Evolutionary conservation across 37 sponge, comb jelly and placozoan species (phyloP).

Genomic region (Theonella swinhoei): DNA sequence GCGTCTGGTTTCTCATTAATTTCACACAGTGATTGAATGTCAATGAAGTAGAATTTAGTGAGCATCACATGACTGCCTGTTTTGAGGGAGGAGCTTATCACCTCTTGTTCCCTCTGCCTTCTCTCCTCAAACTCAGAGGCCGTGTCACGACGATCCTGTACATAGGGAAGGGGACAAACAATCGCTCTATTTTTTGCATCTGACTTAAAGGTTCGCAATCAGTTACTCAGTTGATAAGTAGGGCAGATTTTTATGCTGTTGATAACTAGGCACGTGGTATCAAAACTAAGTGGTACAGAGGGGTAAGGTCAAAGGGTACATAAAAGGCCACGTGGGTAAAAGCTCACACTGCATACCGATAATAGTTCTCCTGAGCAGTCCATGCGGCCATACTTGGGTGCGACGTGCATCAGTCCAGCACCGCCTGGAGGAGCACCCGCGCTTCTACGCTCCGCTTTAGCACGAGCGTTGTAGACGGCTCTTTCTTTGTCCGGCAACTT

Average conservation of each 20-base stretch:
- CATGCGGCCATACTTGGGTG: constrained; percentile 28
- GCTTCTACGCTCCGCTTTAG: constrained; percentile 64
- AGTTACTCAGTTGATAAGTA: no score
- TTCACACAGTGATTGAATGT: constrained; percentile 72
- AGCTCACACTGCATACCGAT: constrained; percentile 52
- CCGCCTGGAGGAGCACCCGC: neutral
- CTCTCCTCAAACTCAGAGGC: constrained; percentile 31
- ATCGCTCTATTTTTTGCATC: no score
- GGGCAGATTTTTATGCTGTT: no score
- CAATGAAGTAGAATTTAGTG: constrained; percentile 69
- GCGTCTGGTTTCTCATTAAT: constrained; percentile 25
- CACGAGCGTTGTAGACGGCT: constrained; percentile 39
- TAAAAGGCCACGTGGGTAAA: neutral
- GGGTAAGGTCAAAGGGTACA: neutral
- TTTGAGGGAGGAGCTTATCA: neutral
- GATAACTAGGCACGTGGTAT: no score
- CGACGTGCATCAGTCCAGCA: neutral
- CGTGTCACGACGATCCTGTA: neutral
- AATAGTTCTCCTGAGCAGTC: constrained; percentile 63
- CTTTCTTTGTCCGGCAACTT: constrained; percentile 59
- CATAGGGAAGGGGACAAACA: neutral
- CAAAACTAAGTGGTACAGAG: neutral
- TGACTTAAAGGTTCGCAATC: no score
- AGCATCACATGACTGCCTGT: constrained; percentile 20
- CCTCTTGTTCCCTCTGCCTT: constrained; percentile 14